Conservation (phyloP, 2,888 invertebrate genomes). For the Noctua fimbriata region DNA sequence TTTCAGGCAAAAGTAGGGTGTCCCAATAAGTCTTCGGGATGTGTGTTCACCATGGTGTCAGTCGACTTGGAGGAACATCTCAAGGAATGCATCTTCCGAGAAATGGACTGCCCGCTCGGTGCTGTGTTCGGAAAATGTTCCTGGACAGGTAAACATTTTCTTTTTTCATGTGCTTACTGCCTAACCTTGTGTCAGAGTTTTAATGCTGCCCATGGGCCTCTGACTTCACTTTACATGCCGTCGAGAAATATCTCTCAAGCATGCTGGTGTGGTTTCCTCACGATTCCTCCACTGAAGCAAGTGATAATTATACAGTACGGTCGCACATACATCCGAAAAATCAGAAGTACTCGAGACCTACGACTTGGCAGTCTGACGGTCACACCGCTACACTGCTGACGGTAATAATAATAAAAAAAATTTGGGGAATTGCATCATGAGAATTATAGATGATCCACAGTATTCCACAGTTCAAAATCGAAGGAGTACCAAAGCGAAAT, state of each 20-base stretch:
- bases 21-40: constrained; percentile 81
- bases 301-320: neutral
- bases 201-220: neutral
- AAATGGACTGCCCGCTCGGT: constrained; percentile 83
- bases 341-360: neutral
- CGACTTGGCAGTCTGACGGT: neutral
- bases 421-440: neutral
- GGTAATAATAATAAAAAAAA: constrained; percentile 23
- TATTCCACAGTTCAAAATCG: neutral
- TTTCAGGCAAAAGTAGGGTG: constrained; percentile 80
- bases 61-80: constrained; percentile 79
- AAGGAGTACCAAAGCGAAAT: neutral
- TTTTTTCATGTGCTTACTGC: neutral
- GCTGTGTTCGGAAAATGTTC: constrained; percentile 84
- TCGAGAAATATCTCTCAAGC: neutral
- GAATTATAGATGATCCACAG: neutral
- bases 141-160: constrained; percentile 79
- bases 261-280: neutral
- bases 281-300: neutral
- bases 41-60: constrained; percentile 77
- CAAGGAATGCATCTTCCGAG: constrained; percentile 85
- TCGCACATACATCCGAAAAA: neutral
- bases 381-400: neutral
- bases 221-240: neutral
- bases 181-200: neutral